Percentiles rank a stretch among this genome's conserved stretches.
Evolutionary conservation across 2,797 vertebrate genomes (phyloP).

Genomic region (Cirrhinus molitorella): DNA sequence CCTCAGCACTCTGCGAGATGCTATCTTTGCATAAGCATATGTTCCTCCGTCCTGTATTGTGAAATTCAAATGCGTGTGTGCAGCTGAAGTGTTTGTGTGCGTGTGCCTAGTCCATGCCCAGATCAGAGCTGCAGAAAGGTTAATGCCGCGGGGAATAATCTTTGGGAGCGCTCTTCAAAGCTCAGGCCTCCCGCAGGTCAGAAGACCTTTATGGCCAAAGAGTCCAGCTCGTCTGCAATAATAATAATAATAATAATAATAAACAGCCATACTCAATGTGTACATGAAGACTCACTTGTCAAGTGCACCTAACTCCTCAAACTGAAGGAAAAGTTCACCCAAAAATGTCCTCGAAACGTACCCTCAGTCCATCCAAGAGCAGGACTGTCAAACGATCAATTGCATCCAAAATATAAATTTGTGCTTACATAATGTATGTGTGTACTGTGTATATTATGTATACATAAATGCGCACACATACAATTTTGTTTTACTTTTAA

Average conservation of each 20-base stretch:
- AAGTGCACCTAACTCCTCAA: too few relatives aligned
- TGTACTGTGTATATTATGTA: too few relatives aligned
- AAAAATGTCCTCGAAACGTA: too few relatives aligned
- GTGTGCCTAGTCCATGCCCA: slow-evolving; percentile 67
- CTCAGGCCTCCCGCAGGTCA: slow-evolving; percentile 72
- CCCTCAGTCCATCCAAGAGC: too few relatives aligned
- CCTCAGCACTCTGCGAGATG: not conserved
- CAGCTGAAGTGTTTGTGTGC: slow-evolving; percentile 53
- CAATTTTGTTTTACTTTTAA: too few relatives aligned
- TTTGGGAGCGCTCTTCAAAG: slow-evolving; percentile 80
- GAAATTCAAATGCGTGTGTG: not conserved
- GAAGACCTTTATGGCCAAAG: slow-evolving; percentile 74
- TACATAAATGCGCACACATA: too few relatives aligned
- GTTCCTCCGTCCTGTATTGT: not conserved
- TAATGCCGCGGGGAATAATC: slow-evolving; percentile 79
- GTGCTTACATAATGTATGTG: too few relatives aligned
- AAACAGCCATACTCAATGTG: not conserved
- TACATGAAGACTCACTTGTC: not conserved
- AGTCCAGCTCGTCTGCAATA: slow-evolving; percentile 60
- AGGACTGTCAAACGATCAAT: too few relatives aligned
- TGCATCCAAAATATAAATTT: too few relatives aligned
- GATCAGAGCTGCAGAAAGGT: slow-evolving; percentile 83
- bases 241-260: slow-evolving; percentile 60
- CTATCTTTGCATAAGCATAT: not conserved
- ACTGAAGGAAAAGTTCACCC: too few relatives aligned